These are phyloP conservation scores for Drosophila anomelani DNA, from an alignment of 2,888 invertebrate genomes.

Conservation along the genomic window DNA sequence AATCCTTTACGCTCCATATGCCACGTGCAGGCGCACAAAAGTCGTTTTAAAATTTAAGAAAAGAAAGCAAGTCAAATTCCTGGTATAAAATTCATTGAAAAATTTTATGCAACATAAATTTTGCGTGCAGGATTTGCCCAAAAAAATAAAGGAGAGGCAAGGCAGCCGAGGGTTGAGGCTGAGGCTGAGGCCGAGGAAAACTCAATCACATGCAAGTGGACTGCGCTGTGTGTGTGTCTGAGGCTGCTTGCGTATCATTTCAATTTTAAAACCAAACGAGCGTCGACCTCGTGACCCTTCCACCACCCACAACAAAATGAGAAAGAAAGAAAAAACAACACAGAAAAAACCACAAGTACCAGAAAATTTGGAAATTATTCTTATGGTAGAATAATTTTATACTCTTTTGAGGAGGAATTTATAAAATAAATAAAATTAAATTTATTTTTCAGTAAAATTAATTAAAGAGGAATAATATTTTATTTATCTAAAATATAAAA, in stretches of 20 bases:
- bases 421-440: neutral
- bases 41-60: conserved; percentile 74
- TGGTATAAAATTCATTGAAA: conserved; percentile 82
- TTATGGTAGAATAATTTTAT: neutral
- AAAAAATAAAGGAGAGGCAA: neutral
- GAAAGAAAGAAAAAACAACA: neutral
- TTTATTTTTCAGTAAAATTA: too few relatives aligned
- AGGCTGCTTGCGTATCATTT: conserved; percentile 67
- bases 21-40: conserved; percentile 77
- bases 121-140: conserved; percentile 75
- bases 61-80: conserved; percentile 77
- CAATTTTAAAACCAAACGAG: conserved; percentile 72
- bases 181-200: conserved; percentile 36
- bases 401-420: neutral
- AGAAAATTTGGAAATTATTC: neutral
- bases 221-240: conserved; percentile 6
- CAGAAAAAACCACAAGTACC: conserved; percentile 23
- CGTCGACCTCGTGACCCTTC: conserved; percentile 54
- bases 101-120: conserved; percentile 83
- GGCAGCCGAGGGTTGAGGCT: conserved; percentile 30
- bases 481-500: too few relatives aligned
- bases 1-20: conserved; percentile 83
- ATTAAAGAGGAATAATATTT: too few relatives aligned
- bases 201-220: conserved; percentile 74
- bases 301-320: conserved; percentile 5